Evolutionary conservation across 2,888 invertebrate species (phyloP), one percentile per base, ranked within the genome.

Genomic region (Empis stercorea): DNA sequence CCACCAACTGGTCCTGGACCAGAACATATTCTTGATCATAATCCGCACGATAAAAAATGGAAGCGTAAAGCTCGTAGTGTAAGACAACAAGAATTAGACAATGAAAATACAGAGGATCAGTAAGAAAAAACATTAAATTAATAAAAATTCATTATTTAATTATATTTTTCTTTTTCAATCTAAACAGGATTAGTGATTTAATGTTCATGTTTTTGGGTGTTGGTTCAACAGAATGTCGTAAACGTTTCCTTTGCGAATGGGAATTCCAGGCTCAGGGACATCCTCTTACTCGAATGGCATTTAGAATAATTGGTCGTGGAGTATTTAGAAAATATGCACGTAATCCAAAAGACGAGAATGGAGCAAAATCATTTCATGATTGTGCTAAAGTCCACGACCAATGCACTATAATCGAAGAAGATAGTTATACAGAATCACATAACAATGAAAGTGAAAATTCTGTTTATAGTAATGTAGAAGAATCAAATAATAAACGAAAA

Each of bases 191-290:
- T 46, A 63, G 64, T 14, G 65, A 70, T 13, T 61, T 69, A 13
- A 58, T 67, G 56, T 68, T 70, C 30, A 55, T 54, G 20, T 69
- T 70, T 48, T 53, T 70, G 55, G 68, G 68, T 1, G 56, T 68
- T 30, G 62, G 62, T 45, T 61, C 66, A 4, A 58, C 59, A 10
- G 64, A 65, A 7, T 75, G 75, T 48, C 71, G 69, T 51, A 70
- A 65, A 50, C 69, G 72, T 48, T 73, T 75, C 54, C 64, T 74
- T 10, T 75, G 75, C 50, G 72, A 73, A 62, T 68, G 71, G 56
- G 71, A 74, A 52, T 71, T 68, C 51, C 66, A 64, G 27, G 65
- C 71, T 2, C 65, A 65, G 48, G 51, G 57, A 10, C 70, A 66
- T 59, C 61, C 68, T 10, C 43, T 68, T 37, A 64, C 64, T 3